A percentile compares a stretch with the other conserved stretches of the same genome.
Conservation (phyloP, 1,140 invertebrate genomes). For the Meteorus sp. region DNA sequence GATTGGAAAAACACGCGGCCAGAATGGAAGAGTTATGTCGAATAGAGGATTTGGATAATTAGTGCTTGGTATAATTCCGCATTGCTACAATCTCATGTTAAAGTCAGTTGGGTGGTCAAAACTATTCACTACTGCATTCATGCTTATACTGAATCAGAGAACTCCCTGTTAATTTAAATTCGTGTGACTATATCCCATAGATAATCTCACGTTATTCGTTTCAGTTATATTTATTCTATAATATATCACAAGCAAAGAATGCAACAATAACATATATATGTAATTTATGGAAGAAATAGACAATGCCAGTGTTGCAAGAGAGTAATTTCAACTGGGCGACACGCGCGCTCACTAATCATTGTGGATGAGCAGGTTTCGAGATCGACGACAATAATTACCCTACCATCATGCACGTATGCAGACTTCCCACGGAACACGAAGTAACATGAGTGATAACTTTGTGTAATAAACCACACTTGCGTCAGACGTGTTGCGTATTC, state of each 20-base stretch:
- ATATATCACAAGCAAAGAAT: conserved; percentile 4
- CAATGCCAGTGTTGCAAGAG: conserved; percentile 9
- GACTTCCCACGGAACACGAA: conserved; percentile 18
- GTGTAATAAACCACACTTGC: conserved; percentile 11
- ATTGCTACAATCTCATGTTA: no score
- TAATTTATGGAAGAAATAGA: conserved; percentile 9
- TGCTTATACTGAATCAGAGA: no score
- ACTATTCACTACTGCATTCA: no score
- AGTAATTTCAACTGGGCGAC: conserved; percentile 5
- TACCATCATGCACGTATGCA: neutral
- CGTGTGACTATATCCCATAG: no score
- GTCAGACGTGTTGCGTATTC: conserved; percentile 18
- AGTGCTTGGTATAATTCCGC: no score
- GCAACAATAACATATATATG: neutral
- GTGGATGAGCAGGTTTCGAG: conserved; percentile 25
- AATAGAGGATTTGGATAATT: no score
- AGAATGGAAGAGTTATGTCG: no score
- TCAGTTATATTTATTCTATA: conserved; percentile 22
- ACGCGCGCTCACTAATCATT: neutral
- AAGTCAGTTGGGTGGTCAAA: no score
- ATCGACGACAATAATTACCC: conserved; percentile 12
- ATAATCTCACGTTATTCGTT: conserved; percentile 26
- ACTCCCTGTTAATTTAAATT: no score
- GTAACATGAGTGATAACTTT: conserved; percentile 1
- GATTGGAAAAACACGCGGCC: no score